Evolutionary conservation across 2,113 vertebrate genomes (phyloP).

Genomic region (Entomyzon cyanotis): DNA sequence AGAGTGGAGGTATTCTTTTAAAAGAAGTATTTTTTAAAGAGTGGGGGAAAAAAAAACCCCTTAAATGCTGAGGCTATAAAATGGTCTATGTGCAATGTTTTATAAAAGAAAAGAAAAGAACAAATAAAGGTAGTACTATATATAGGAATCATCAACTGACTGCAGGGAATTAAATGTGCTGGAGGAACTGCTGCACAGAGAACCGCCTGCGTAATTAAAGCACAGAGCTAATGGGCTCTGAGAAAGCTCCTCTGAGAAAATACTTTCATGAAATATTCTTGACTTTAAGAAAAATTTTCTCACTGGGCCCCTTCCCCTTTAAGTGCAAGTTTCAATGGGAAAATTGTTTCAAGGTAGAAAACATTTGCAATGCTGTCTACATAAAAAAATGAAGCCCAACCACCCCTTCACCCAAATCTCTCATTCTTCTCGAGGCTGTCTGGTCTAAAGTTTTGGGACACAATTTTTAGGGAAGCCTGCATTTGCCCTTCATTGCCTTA

Average conservation of each 20-base stretch:
- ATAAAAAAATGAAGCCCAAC: neutral
- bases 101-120: neutral
- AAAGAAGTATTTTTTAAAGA: neutral
- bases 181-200: neutral
- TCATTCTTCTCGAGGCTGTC: neutral
- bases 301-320: neutral
- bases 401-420: neutral
- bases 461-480: neutral
- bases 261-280: neutral
- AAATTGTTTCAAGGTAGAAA: neutral
- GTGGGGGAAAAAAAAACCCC: accelerated
- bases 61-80: neutral
- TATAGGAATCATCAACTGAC: neutral
- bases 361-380: neutral
- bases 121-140: neutral
- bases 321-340: neutral
- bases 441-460: neutral
- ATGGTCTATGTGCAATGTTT: neutral
- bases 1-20: neutral
- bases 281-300: neutral
- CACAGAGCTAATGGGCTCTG: neutral
- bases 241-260: neutral
- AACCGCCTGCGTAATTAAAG: neutral
- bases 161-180: neutral
- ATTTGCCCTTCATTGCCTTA: neutral